Evolutionary conservation across 2,888 invertebrate genomes (phyloP).

Genomic region (Colletes collaris): DNA sequence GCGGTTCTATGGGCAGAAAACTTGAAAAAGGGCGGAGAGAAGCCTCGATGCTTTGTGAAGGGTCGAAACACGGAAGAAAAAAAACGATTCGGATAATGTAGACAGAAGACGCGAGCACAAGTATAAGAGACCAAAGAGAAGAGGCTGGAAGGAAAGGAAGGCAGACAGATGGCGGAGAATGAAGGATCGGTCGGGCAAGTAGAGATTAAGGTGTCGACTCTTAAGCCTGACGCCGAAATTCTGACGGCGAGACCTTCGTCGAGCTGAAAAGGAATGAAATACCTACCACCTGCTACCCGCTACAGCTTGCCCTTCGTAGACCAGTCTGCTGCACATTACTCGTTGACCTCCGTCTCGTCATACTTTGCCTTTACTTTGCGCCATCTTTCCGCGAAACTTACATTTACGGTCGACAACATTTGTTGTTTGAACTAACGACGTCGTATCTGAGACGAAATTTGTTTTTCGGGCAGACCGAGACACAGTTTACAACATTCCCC

Average conservation of each 20-base stretch:
- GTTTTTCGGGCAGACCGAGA: too few relatives aligned
- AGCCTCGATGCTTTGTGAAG: constrained; percentile 42
- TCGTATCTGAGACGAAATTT: neutral
- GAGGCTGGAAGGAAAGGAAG: constrained; percentile 24
- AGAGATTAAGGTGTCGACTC: constrained; percentile 74
- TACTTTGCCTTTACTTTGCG: constrained; percentile 32
- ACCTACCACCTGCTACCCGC: constrained; percentile 51
- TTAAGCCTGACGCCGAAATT: constrained; percentile 73
- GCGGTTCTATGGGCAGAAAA: constrained; percentile 49
- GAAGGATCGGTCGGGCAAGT: constrained; percentile 69
- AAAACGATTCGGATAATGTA: constrained; percentile 28
- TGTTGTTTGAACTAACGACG: constrained; percentile 17
- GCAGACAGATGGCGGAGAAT: constrained; percentile 53
- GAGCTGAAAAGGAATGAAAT: constrained; percentile 70
- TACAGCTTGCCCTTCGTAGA: constrained; percentile 64
- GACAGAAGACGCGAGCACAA: constrained; percentile 31
- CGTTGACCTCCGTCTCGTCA: constrained; percentile 64
- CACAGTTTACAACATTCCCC: too few relatives aligned
- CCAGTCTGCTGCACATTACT: constrained; percentile 76
- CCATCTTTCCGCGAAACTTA: constrained; percentile 36
- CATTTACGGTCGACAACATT: neutral
- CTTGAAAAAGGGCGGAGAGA: constrained; percentile 34
- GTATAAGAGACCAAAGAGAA: constrained; percentile 45
- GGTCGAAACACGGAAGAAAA: constrained; percentile 34
- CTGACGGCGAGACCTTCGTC: constrained; percentile 66